Conservation (phyloP, 2,797 vertebrate genomes). For the Danio kyathit region DNA sequence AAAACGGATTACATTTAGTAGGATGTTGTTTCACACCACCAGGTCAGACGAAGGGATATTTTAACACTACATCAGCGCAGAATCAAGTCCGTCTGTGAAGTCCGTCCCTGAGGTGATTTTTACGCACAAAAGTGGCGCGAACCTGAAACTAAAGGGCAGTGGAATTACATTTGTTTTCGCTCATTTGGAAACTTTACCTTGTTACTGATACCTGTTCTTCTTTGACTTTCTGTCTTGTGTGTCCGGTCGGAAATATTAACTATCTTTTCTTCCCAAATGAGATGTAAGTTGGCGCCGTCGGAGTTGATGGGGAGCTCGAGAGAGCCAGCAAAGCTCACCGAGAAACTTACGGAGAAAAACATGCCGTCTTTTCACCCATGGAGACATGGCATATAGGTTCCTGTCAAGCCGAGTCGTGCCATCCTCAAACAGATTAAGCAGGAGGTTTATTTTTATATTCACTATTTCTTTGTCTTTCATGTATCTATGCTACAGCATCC, state of each 20-base stretch:
- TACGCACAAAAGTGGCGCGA: constrained; percentile 24
- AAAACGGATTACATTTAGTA: constrained; percentile 48
- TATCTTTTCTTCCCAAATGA: constrained; percentile 8
- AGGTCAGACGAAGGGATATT: constrained; percentile 35
- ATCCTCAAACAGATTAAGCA: constrained; percentile 85
- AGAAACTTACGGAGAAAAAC: constrained; percentile 74
- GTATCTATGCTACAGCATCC: constrained; percentile 88
- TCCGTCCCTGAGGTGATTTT: not conserved
- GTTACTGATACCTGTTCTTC: not conserved
- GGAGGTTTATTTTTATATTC: constrained; percentile 87
- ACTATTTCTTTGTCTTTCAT: constrained; percentile 92
- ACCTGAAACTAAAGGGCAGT: constrained; percentile 1
- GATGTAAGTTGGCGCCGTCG: constrained; percentile 26
- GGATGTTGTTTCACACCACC: constrained; percentile 22
- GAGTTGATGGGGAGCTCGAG: constrained; percentile 49
- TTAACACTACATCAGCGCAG: not conserved
- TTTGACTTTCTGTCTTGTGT: constrained; percentile 2
- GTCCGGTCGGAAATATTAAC: constrained; percentile 15
- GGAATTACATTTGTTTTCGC: constrained; percentile 1
- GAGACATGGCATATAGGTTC: constrained; percentile 93
- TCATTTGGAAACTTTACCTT: constrained; percentile 18
- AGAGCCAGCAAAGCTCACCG: constrained; percentile 40
- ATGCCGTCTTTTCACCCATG: constrained; percentile 84
- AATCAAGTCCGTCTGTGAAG: not conserved
- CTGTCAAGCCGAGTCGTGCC: constrained; percentile 80